Base-by-base conservation (phyloP, 1,140 invertebrate species). In the Sycophila sp. region DNA sequence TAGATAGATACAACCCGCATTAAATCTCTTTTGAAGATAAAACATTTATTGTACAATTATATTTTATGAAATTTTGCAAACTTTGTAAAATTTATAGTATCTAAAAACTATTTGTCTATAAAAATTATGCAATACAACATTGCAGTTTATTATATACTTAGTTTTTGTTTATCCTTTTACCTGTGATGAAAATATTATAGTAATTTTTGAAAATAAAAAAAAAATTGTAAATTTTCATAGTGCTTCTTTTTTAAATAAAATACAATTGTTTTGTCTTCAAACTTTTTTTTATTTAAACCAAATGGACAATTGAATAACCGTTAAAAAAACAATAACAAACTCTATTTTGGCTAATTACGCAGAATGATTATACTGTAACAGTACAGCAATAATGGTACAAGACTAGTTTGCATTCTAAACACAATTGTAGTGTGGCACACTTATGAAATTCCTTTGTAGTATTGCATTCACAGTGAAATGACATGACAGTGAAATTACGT, bases 401-500 rank as follows among this genome's bases (percentile, higher is more conserved):
- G n/a, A 45, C 17, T 5, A n/a, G 19, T 47, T 47, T 47, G 42
- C 19, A 47, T 47, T 47, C 19, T 24, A 26, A 51, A 51, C 24
- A 51, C 49, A 47, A 51, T 51, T 11, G 11, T 17, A 32, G 45
- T 13, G 5, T 40, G 47, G 49, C 28, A 65, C 24, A 65, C 47
- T 65, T 65, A 28, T 53, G 22, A 65, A 51, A 38, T 53, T 65
- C 17, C 28, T 53, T 26, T 11, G 47, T 53, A 38, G 32, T 40
- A 38, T 38, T 65, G 22, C 49, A 38, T n/a, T 36, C 19, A 17
- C 47, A 8, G 26, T 26, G 49, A 34, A 51, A 19, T 8, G 26
- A 45, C 32, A 60, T 28, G 67, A n/a, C n/a, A n/a, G n/a, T n/a
- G n/a, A n/a, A n/a, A 62, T 63, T 53, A 63, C 47, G 34, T 28